Evolutionary conservation across 2,888 invertebrate species (phyloP), one percentile per base, ranked within the genome.

Genomic region (Creontiades dilutus): DNA sequence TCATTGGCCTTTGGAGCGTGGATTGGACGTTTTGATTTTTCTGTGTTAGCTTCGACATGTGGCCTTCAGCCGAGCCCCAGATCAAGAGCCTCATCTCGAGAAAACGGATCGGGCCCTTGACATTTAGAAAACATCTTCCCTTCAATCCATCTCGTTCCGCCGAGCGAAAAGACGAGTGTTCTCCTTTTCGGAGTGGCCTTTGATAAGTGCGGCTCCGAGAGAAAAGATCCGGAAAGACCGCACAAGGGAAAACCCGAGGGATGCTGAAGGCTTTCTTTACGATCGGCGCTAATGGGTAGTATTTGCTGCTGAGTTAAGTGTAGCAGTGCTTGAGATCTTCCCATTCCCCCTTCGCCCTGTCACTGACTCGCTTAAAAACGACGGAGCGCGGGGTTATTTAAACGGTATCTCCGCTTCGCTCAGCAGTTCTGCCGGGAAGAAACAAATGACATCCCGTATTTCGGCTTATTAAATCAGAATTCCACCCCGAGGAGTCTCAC

Each of bases 401-500:
- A 16, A 57, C 57, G 19, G n/a, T 5, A n/a, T n/a, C 57, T n/a
- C 55, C 7, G 7, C 57, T 57, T n/a, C 16, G 14, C 57, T 57
- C n/a, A n/a, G 57, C 57, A 57, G 16, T 0, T 5, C 57, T 57
- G 4, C 52, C 37, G 37, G 37, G 37, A 7, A 37, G 57, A 57
- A 57, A 57, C 14, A 57, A 57, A 57, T 16, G 57, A n/a, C 16
- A 16, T 16, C 57, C n/a, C 57, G 16, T n/a, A 57, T 57, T 57
- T 57, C 57, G 57, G n/a, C 57, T 57, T 57, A 57, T 57, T 57
- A 57, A 57, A 57, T 57, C 57, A 57, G 19, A 57, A n/a, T 57
- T 57, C 57, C 57, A 16, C 57, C n/a, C 57, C 5, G 57, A 57
- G 14, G 57, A 16, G 57, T 57, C 57, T 57, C 57, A 57, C 57